Percentiles rank a stretch among this genome's conserved stretches.
phyloP scores from a whole-genome alignment of 2,113 vertebrate genomes.

The Garra rufa region DNA sequence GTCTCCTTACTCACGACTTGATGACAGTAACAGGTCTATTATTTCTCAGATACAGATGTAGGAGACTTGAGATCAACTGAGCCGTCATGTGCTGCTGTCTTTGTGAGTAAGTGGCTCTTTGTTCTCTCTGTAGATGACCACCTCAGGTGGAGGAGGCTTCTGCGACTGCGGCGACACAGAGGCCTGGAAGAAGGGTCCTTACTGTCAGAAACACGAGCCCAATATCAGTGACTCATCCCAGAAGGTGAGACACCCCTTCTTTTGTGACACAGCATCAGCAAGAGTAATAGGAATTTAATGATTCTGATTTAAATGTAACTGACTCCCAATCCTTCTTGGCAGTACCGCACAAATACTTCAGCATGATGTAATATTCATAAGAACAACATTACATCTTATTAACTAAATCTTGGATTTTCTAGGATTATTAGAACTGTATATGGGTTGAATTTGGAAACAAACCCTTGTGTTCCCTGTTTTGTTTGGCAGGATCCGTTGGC shows the following conservation, averaged over 20 bases:
- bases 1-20: not conserved
- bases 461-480: not conserved
- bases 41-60: not conserved
- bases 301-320: too few species aligned
- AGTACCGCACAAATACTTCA: not conserved
- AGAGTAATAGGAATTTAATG: not conserved
- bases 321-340: not conserved
- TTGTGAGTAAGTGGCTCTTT: not conserved
- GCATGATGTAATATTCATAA: not conserved
- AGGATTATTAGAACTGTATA: not conserved
- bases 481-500: constrained; percentile 85
- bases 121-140: constrained; percentile 88
- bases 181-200: constrained; percentile 95
- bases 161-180: constrained; percentile 98
- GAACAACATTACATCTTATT: not conserved
- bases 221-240: constrained; percentile 72
- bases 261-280: not conserved
- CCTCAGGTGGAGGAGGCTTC: constrained; percentile 94
- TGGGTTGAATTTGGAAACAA: not conserved
- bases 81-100: constrained; percentile 3
- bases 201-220: constrained; percentile 90
- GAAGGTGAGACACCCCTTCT: constrained; percentile 66
- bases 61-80: not conserved
- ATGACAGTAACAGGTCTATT: not conserved
- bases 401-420: not conserved